Evolutionary conservation across 2,797 vertebrate species (phyloP).

Genomic region (Lagorchestes hirsutus): DNA sequence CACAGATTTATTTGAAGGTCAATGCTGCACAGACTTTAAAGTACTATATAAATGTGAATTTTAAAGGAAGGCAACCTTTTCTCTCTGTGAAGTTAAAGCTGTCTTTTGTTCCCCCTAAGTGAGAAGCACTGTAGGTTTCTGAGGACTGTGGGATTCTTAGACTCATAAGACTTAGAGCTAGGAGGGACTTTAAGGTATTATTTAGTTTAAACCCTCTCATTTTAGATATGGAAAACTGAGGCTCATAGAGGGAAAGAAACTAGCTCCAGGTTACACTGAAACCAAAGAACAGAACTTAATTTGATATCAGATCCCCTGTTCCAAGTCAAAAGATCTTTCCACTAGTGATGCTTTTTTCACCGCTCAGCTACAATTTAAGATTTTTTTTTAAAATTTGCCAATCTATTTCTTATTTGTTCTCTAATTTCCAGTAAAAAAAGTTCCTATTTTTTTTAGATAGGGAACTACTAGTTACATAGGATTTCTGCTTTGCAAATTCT

Average conservation of each 20-base stretch:
- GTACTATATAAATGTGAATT: neutral
- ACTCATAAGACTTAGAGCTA: conserved; percentile 4
- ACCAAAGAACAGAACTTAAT: neutral
- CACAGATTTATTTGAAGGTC: neutral
- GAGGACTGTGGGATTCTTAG: neutral
- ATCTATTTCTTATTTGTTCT: neutral
- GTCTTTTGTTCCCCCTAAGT: neutral
- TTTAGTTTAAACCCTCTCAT: neutral
- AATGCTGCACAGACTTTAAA: neutral
- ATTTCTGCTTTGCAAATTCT: conserved; percentile 40
- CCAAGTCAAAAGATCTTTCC: neutral
- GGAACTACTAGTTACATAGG: neutral
- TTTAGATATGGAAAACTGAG: neutral
- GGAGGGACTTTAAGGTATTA: neutral
- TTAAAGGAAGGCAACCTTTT: neutral
- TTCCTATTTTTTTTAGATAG: conserved; percentile 13
- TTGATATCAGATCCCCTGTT: neutral
- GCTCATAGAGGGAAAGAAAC: neutral
- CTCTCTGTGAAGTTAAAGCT: neutral
- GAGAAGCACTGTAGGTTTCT: conserved; percentile 3
- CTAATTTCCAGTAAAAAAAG: neutral
- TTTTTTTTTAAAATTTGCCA: neutral
- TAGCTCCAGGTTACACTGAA: neutral
- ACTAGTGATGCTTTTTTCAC: neutral
- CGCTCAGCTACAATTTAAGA: neutral